Evolutionary conservation across 2,888 invertebrate genomes (phyloP).

Genomic region (Idaea aversata): DNA sequence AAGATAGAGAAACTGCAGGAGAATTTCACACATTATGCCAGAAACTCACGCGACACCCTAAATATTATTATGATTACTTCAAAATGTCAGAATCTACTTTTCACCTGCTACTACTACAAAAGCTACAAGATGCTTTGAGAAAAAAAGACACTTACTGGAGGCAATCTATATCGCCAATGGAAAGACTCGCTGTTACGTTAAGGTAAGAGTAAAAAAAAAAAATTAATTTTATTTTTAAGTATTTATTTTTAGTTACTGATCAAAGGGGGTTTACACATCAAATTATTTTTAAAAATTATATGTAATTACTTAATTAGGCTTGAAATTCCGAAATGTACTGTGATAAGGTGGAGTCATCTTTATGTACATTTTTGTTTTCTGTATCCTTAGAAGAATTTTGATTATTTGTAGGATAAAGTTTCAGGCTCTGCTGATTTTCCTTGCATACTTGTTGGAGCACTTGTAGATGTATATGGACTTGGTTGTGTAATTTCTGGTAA

Average conservation of each 20-base stretch:
- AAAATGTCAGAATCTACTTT: constrained; percentile 17
- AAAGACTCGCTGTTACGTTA: constrained; percentile 9
- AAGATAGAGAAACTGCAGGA: constrained; percentile 15
- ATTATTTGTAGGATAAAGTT: too few relatives aligned
- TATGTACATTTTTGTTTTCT: too few relatives aligned
- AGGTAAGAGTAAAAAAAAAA: constrained; percentile 7
- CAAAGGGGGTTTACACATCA: constrained; percentile 11
- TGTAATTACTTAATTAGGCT: too few relatives aligned
- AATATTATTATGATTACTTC: constrained; percentile 18
- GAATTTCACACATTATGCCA: constrained; percentile 14
- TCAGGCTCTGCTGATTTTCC: too few relatives aligned
- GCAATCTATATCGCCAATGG: constrained; percentile 10
- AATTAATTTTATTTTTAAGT: constrained; percentile 6
- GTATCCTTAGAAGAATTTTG: too few relatives aligned
- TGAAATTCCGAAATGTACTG: too few relatives aligned
- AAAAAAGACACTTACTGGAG: constrained; percentile 12
- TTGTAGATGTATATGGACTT: too few relatives aligned
- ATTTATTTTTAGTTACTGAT: constrained; percentile 2
- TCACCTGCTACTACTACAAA: constrained; percentile 15
- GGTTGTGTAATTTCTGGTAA: too few relatives aligned
- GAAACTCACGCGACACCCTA: constrained; percentile 12
- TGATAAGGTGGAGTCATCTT: too few relatives aligned
- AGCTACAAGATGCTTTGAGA: constrained; percentile 13
- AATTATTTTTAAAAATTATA: constrained; percentile 7
- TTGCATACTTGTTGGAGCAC: too few relatives aligned